Base-by-base conservation (phyloP, 2,888 invertebrate genomes). In the Gandaritis pyraliata region DNA sequence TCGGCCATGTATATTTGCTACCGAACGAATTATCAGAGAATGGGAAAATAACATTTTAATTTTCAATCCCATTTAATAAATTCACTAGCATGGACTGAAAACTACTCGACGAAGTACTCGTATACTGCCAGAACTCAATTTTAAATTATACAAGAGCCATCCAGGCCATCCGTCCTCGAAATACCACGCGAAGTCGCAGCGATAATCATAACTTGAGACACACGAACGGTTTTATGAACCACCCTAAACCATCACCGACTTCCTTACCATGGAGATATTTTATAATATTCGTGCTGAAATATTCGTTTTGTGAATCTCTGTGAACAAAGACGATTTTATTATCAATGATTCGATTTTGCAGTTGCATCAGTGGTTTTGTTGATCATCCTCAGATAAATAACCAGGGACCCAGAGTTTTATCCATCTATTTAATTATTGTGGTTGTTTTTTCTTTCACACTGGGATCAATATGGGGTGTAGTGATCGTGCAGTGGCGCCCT, bases 211-310 rank as follows among this genome's bases (percentile, higher is more conserved):
- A 83, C 76, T 78, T 74, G 74, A 67, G 68, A 81, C 74, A 78
- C 79, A 72, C 76, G 76, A 82, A 74, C 76, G 75, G 76, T 81
- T 83, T 82, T 82, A 83, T 79, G 77, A 75, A 75, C 64, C 70
- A 70, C 23, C 71, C 74, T 70, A 70, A 72, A 72, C 66, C 68
- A 76, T 75, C 66, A 67, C 68, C 39, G 63, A 71, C 71, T 76
- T 74, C 72, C 72, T 72, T 62, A 57, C 66, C 66, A 70, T 75
- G 68, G 70, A 72, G 73, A 73, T 77, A 74, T 75, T 75, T 74
- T 68, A 75, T 72, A 72, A 71, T 70, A 69, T 15, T 67, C 57
- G 60, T 70, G 69, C 64, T 67, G 58, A 72, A 68, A 72, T 72
- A 75, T 68, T 70, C 67, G 69, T 64, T 54, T 60, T 66, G 58